Base-by-base conservation (phyloP, 37 sponge, comb jelly and placozoan species). In the Haliclona indistincta region DNA sequence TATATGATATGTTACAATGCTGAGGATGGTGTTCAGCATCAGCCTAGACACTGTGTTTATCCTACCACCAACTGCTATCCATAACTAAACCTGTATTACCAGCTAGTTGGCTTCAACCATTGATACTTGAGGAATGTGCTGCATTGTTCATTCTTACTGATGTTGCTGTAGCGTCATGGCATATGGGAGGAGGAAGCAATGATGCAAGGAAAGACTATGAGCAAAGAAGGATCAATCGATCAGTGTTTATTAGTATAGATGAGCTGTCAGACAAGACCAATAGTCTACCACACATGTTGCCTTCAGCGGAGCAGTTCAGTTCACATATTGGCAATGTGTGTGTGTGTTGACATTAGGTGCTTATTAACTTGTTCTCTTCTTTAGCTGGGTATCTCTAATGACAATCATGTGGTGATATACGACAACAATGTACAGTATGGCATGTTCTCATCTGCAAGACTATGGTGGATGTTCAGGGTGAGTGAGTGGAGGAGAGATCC, bases 401-500 rank as follows among this genome's bases (percentile, higher is more conserved):
- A 88, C 20, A 40, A 47, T 64, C 86, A 84, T 75, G 83, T 93
- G 38, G 62, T 93, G 17, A 67, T 93, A 7, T 93, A 93, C 54
- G 94, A 93, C 64, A 84, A 85, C 58, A 88, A 88, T 71, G 73
- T 61, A 2, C 36, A 76, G 45, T 81, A 49, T 74, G 94, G 94
- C 3, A 23, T 88, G 56, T 88, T 93, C 67, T 85, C 94, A 13
- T 66, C 89, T 28, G 74, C 89, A 28, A 72, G 94, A 26, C 75
- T 78, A 30, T 93, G 94, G 94, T 88, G 84, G 86, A 78, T 83
- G 86, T 85, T 93, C 61, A 84, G 76, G 67, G 91, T 90, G 37
- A 79, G 85, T n/a, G 4, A 5, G 19, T 6, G 17, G 1, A 49
- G 1, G 23, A 6, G 7, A 67, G 3, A 4, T 45, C 5, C 32